phyloP scores from a whole-genome alignment of 2,888 invertebrate species.

The Barypeithes pellucidus region DNA sequence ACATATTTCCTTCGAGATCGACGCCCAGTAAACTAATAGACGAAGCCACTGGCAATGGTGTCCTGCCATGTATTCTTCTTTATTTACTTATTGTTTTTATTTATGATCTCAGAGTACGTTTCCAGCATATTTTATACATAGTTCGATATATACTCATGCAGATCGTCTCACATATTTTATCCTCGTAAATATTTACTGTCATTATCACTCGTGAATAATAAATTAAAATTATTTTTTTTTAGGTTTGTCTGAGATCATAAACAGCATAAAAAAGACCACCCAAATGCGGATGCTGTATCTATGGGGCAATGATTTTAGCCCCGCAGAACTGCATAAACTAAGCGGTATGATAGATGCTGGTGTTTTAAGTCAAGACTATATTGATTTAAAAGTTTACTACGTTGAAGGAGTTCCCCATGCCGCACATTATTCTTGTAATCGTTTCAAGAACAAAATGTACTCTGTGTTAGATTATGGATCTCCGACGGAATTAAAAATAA shows the following conservation, averaged over 20 bases:
- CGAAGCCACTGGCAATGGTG: too few species aligned
- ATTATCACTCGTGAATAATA: too few species aligned
- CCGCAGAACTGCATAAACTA: conserved; percentile 65
- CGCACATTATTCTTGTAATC: conserved; percentile 69
- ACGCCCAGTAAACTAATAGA: too few species aligned
- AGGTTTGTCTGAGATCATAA: conserved; percentile 71
- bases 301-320: conserved; percentile 69
- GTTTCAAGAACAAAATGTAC: conserved; percentile 75
- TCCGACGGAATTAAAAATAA: conserved; percentile 65
- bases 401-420: conserved; percentile 67
- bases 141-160: too few species aligned
- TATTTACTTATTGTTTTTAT: too few species aligned
- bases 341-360: conserved; percentile 68
- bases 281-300: conserved; percentile 67
- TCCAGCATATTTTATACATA: too few species aligned
- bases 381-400: conserved; percentile 70
- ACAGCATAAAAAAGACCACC: conserved; percentile 74
- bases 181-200: too few species aligned
- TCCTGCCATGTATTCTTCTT: too few species aligned
- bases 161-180: too few species aligned
- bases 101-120: too few species aligned
- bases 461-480: conserved; percentile 72
- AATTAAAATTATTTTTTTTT: conserved; percentile 17
- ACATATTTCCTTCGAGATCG: too few species aligned
- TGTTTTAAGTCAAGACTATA: conserved; percentile 68